Conservation (phyloP, 2,113 vertebrate genomes). For the Hemibagrus wyckioides region DNA sequence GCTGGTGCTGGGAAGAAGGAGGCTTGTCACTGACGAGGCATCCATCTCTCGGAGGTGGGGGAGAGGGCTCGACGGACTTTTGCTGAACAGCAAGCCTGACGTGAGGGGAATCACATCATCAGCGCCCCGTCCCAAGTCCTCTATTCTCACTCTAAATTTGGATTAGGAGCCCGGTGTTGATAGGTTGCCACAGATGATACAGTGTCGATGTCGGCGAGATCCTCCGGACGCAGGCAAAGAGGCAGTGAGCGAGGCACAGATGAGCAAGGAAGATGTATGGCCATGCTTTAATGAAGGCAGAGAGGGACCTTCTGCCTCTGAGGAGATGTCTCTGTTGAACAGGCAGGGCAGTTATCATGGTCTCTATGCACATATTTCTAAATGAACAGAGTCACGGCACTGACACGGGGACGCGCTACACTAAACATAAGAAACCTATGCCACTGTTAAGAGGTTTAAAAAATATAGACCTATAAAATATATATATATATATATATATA, state of each 20-base stretch:
- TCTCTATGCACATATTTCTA: constrained; percentile 55
- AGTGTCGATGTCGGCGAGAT: constrained; percentile 65
- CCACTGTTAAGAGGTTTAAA: constrained; percentile 15
- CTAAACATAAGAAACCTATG: constrained; percentile 31
- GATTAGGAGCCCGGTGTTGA: constrained; percentile 69
- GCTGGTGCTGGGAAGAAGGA: constrained; percentile 60
- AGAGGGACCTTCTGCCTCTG: constrained; percentile 63
- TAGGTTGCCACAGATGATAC: constrained; percentile 74
- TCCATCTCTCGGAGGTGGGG: constrained; percentile 62
- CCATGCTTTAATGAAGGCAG: constrained; percentile 70
- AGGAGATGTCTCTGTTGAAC: constrained; percentile 71
- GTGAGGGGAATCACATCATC: constrained; percentile 61
- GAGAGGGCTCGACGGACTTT: constrained; percentile 63
- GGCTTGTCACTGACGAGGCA: constrained; percentile 72
- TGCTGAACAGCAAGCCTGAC: constrained; percentile 64
- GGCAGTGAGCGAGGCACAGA: constrained; percentile 60
- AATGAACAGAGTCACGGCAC: constrained; percentile 61
- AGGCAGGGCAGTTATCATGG: constrained; percentile 67
- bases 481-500: too few relatives aligned
- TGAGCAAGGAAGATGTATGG: constrained; percentile 70
- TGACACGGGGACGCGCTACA: constrained; percentile 23
- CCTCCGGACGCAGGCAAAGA: constrained; percentile 58
- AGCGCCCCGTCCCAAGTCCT: constrained; percentile 55
- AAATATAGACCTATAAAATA: too few relatives aligned
- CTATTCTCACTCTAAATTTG: constrained; percentile 67